Evolutionary conservation across 2,797 vertebrate species (phyloP).

Genomic region (Arremon aurantiirostris): DNA sequence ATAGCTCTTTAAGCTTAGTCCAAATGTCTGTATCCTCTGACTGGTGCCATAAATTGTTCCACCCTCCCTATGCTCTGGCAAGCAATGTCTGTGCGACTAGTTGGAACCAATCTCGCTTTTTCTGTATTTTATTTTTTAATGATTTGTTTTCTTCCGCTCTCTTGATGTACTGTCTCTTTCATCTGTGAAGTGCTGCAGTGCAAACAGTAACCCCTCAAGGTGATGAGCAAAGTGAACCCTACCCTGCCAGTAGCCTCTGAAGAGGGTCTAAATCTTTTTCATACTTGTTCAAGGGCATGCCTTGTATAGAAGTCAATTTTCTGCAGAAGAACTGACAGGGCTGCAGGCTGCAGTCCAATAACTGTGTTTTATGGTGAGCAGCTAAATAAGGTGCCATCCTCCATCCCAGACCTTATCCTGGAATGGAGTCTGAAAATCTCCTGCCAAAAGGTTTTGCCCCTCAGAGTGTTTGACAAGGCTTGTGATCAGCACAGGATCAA

Average conservation of each 20-base stretch:
- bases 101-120: neutral
- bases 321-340: neutral
- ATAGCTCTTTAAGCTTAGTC: neutral
- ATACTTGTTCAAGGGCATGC: neutral
- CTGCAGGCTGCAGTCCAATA: constrained; percentile 14
- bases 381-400: constrained; percentile 27
- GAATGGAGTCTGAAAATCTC: neutral
- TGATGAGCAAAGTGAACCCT: neutral
- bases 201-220: neutral
- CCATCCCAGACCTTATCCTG: neutral
- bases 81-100: neutral
- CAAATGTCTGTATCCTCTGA: neutral
- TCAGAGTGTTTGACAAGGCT: neutral
- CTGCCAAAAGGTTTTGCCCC: neutral
- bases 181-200: neutral
- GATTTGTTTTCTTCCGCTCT: neutral
- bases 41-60: neutral
- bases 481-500: neutral
- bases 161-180: neutral
- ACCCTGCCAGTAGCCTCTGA: neutral
- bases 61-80: neutral
- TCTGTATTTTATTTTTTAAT: neutral
- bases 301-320: constrained; percentile 5
- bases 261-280: neutral
- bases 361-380: neutral